Evolutionary conservation across 2,888 invertebrate genomes (phyloP).

Genomic region (Cephus sareptanus): DNA sequence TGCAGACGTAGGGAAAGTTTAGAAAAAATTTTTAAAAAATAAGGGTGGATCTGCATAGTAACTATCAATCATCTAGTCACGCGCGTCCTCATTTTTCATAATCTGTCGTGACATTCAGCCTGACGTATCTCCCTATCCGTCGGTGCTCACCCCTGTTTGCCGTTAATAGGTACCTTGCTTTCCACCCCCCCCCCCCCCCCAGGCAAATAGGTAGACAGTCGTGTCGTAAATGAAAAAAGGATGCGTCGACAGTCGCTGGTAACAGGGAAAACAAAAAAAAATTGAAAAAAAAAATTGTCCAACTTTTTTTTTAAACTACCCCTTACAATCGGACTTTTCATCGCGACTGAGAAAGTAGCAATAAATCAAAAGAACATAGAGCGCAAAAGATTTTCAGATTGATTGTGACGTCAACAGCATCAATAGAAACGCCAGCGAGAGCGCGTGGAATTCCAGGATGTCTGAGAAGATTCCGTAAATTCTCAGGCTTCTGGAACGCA

Average conservation of each 20-base stretch:
- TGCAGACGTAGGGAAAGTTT: background rate
- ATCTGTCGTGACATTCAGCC: slow-evolving; percentile 8
- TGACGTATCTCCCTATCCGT: background rate
- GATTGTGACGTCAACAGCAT: background rate
- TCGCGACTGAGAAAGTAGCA: background rate
- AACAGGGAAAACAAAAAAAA: background rate
- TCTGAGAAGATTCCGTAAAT: background rate
- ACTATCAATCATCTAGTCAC: slow-evolving; percentile 9
- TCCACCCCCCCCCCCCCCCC: background rate
- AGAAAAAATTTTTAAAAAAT: background rate
- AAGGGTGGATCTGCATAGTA: background rate
- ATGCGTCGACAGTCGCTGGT: background rate
- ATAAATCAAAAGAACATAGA: background rate
- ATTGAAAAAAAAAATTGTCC: background rate
- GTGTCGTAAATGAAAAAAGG: background rate
- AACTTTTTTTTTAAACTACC: background rate
- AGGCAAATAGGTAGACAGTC: background rate
- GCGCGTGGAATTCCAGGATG: background rate
- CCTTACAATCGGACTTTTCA: background rate
- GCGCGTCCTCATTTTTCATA: slow-evolving; percentile 19
- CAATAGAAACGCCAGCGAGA: background rate
- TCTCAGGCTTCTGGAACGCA: background rate
- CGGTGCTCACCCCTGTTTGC: background rate
- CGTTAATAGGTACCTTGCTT: background rate
- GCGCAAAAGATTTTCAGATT: background rate